These are phyloP conservation scores for Bambusicola thoracicus DNA, from an alignment of 2,113 vertebrate species.

Conservation along the genomic window DNA sequence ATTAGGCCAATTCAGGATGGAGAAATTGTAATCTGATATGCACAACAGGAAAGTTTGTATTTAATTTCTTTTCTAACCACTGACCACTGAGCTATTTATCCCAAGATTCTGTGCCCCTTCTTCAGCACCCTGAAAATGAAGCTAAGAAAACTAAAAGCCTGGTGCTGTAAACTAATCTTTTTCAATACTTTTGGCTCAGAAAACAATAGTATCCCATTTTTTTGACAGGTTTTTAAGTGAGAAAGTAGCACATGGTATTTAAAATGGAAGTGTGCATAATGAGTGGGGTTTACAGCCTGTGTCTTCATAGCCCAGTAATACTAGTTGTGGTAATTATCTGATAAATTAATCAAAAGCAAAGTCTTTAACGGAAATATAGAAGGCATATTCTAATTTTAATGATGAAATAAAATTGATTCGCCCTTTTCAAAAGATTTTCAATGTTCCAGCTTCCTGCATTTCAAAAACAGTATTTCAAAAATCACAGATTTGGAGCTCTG, in stretches of 20 bases:
- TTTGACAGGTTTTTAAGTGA: background rate
- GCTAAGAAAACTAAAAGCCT: background rate
- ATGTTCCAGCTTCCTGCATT: background rate
- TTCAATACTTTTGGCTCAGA: background rate
- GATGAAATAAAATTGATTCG: background rate
- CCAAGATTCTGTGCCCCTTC: background rate
- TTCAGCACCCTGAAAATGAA: background rate
- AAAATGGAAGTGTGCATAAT: background rate
- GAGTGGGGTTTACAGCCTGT: rapidly evolving
- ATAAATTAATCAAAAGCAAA: background rate
- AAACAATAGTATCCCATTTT: background rate
- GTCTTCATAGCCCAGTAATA: background rate
- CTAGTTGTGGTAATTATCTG: background rate
- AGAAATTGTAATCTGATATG: background rate
- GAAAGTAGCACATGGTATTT: background rate
- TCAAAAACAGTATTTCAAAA: background rate
- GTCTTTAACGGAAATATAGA: background rate
- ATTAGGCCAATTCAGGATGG: background rate
- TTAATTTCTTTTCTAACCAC: background rate
- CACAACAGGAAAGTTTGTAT: background rate
- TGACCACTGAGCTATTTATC: background rate
- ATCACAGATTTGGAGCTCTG: background rate
- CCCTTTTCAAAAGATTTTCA: background rate
- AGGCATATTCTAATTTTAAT: background rate
- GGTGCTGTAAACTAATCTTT: background rate